These are phyloP conservation scores for Dascillus cervinus DNA, from an alignment of 2,888 invertebrate genomes.

Conservation along the genomic window DNA sequence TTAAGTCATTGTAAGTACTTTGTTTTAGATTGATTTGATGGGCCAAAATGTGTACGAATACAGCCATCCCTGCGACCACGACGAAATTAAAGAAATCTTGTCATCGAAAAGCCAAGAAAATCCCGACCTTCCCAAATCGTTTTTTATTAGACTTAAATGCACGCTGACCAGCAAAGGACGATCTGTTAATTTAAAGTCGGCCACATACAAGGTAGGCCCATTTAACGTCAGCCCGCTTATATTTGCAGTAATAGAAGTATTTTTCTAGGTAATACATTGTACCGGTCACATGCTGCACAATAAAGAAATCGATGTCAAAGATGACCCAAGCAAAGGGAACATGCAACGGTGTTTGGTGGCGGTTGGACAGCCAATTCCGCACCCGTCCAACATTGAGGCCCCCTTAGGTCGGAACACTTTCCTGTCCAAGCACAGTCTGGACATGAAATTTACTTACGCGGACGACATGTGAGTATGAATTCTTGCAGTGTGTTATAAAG, in stretches of 20 bases:
- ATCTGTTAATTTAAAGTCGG: constrained; percentile 91
- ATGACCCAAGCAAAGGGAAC: constrained; percentile 15
- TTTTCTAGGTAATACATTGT: constrained; percentile 73
- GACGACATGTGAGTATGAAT: constrained; percentile 83
- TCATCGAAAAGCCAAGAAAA: constrained; percentile 42
- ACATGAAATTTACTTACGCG: constrained; percentile 92
- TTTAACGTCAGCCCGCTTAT: neutral
- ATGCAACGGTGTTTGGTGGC: constrained; percentile 55
- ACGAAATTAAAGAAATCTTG: constrained; percentile 67
- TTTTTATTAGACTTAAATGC: constrained; percentile 84
- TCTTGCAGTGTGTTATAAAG: no score
- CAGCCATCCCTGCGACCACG: constrained; percentile 92
- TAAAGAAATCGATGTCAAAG: constrained; percentile 7
- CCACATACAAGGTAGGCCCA: constrained; percentile 68
- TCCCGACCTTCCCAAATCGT: constrained; percentile 48
- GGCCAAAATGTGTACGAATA: constrained; percentile 93
- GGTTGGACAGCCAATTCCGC: constrained; percentile 75
- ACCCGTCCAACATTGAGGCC: constrained; percentile 87
- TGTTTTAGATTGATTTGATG: constrained; percentile 87
- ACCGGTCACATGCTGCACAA: constrained; percentile 65
- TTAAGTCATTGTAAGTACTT: no score
- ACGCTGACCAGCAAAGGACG: constrained; percentile 92
- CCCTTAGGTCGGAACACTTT: constrained; percentile 85
- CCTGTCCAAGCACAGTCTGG: constrained; percentile 82
- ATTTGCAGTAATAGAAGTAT: constrained; percentile 1